Conservation (phyloP, 2,113 vertebrate species). For the Orycteropus afer region DNA sequence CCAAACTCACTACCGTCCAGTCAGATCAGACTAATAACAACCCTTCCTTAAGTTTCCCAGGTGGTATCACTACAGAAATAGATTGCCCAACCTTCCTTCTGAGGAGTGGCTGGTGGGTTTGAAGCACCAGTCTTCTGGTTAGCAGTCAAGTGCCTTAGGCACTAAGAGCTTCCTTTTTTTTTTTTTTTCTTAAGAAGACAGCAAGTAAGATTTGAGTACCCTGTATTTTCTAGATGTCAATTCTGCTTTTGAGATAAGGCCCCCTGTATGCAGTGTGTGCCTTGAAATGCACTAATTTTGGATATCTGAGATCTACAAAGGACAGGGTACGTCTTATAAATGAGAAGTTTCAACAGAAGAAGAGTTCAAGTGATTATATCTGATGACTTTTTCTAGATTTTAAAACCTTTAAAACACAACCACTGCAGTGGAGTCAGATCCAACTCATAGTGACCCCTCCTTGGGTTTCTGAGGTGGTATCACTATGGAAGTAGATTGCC, state of each 20-base stretch:
- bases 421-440: slow-evolving; percentile 42
- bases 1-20: too few relatives aligned
- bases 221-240: slow-evolving; percentile 10
- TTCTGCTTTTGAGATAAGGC: slow-evolving; percentile 44
- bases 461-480: too few relatives aligned
- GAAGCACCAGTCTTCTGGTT: too few relatives aligned
- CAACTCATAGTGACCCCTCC: too few relatives aligned
- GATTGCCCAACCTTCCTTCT: too few relatives aligned
- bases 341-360: slow-evolving; percentile 36
- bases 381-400: slow-evolving; percentile 44
- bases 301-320: neutral
- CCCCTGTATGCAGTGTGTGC: neutral
- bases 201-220: neutral
- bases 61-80: too few relatives aligned
- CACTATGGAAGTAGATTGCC: too few relatives aligned
- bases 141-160: too few relatives aligned
- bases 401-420: slow-evolving; percentile 55
- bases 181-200: slow-evolving; percentile 14
- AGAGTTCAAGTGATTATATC: slow-evolving; percentile 29
- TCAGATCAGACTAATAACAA: too few relatives aligned
- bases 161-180: too few relatives aligned
- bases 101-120: too few relatives aligned
- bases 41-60: too few relatives aligned
- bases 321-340: neutral
- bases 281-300: slow-evolving; percentile 52